These are phyloP conservation scores for Bembecia ichneumoniformis DNA, from an alignment of 2,888 invertebrate genomes.

Conservation along the genomic window DNA sequence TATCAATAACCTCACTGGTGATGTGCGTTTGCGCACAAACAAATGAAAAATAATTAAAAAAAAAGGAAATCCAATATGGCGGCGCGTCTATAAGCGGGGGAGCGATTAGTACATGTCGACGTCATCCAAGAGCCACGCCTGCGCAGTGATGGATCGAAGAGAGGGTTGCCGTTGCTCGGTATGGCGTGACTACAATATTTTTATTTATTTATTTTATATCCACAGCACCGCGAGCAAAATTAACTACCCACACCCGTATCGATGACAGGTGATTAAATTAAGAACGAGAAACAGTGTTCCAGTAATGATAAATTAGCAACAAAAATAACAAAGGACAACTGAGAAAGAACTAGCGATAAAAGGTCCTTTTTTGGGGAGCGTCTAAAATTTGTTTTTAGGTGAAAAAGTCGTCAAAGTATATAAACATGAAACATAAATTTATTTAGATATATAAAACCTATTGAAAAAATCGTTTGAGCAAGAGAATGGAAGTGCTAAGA, in stretches of 20 bases:
- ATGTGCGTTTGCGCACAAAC: slow-evolving; percentile 35
- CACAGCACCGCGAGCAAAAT: slow-evolving; percentile 4
- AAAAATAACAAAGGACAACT: too few species aligned
- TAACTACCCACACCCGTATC: slow-evolving; percentile 3
- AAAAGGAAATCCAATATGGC: slow-evolving; percentile 51
- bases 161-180: slow-evolving; percentile 15
- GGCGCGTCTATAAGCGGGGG: slow-evolving; percentile 40
- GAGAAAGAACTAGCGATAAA: too few species aligned
- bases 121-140: slow-evolving; percentile 43
- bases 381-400: too few species aligned
- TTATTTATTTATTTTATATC: slow-evolving; percentile 3
- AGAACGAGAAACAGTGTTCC: too few species aligned
- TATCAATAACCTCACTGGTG: slow-evolving; percentile 8
- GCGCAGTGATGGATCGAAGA: slow-evolving; percentile 26
- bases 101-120: slow-evolving; percentile 35
- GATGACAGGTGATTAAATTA: slow-evolving; percentile 20
- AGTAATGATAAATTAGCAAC: too few species aligned
- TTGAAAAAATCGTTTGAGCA: too few species aligned
- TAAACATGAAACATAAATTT: too few species aligned
- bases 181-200: slow-evolving; percentile 15
- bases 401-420: too few species aligned
- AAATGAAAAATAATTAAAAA: slow-evolving; percentile 25
- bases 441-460: too few species aligned
- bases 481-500: too few species aligned
- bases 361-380: too few species aligned